Evolutionary conservation across 2,113 vertebrate species (phyloP).

Genomic region (Vulpes lagopus): DNA sequence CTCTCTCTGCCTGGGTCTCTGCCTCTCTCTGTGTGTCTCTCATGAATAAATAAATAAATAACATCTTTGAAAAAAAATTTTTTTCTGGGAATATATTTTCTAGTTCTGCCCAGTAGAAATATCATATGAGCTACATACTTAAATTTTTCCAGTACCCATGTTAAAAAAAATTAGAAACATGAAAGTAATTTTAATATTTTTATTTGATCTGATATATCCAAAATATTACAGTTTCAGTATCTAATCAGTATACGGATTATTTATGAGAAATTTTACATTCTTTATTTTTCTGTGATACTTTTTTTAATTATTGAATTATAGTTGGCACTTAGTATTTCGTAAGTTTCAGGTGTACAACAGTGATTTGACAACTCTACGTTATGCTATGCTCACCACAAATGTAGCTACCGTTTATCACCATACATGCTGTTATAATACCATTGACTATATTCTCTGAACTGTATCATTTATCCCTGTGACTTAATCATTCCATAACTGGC

Average conservation of each 20-base stretch:
- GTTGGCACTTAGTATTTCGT: neutral
- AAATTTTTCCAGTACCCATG: neutral
- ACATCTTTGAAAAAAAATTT: neutral
- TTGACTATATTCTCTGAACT: neutral
- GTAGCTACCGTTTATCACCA: neutral
- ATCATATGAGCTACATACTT: neutral
- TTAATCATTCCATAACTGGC: neutral
- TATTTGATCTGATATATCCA: neutral
- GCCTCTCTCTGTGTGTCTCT: no score
- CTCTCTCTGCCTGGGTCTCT: no score
- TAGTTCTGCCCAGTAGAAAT: neutral
- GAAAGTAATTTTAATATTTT: constrained; percentile 40
- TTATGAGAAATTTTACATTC: neutral
- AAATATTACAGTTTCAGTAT: constrained; percentile 16
- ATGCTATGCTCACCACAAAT: neutral
- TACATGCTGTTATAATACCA: neutral
- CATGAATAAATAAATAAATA: no score
- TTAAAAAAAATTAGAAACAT: constrained; percentile 8
- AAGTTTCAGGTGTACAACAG: neutral
- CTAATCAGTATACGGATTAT: neutral
- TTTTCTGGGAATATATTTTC: constrained; percentile 43
- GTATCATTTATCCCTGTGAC: neutral
- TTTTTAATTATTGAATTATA: neutral
- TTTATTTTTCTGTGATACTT: neutral
- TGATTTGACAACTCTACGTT: neutral